phyloP scores from a whole-genome alignment of 2,888 invertebrate genomes.

The Cerceris rybyensis region DNA sequence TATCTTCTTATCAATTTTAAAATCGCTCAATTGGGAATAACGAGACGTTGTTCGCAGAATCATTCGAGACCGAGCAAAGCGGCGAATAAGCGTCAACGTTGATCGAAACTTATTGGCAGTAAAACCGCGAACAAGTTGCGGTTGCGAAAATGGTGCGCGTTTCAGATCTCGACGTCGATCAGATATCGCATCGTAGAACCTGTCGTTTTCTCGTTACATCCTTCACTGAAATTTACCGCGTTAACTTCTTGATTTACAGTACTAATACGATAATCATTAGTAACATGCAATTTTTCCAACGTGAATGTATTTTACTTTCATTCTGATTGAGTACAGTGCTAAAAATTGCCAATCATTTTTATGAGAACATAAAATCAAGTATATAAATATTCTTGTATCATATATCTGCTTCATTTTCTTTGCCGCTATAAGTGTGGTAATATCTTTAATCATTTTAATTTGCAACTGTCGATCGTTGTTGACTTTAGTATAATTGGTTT shows the following conservation, averaged over 20 bases:
- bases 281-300: background rate
- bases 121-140: conserved; percentile 61
- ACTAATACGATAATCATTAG: too few relatives aligned
- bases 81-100: conserved; percentile 44
- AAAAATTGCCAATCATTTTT: too few relatives aligned
- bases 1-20: too few relatives aligned
- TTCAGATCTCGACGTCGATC: conserved; percentile 50
- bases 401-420: too few relatives aligned
- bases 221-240: background rate
- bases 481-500: too few relatives aligned
- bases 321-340: background rate
- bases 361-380: too few relatives aligned
- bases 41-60: conserved; percentile 40
- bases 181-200: conserved; percentile 44
- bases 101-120: conserved; percentile 42
- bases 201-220: conserved; percentile 1
- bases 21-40: background rate
- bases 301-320: background rate
- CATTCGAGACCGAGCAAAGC: conserved; percentile 54
- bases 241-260: background rate
- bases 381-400: too few relatives aligned
- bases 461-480: too few relatives aligned
- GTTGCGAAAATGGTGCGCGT: conserved; percentile 46
- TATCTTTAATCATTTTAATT: too few relatives aligned
- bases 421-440: too few relatives aligned